These are phyloP conservation scores for Carettochelys insculpta DNA, from an alignment of 2,113 vertebrate species.

Conservation along the genomic window DNA sequence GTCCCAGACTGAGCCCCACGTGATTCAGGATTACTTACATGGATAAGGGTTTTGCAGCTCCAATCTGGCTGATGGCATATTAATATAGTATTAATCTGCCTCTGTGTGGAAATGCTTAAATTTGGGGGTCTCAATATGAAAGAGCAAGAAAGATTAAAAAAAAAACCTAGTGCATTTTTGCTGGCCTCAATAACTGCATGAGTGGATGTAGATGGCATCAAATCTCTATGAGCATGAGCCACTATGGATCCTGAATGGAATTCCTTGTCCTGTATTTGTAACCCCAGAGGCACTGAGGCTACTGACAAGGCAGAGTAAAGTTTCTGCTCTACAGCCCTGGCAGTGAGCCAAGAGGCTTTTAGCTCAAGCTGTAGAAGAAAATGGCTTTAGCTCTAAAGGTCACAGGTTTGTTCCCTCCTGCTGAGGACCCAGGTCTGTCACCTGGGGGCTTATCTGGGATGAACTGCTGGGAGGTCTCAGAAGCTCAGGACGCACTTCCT, in stretches of 20 bases:
- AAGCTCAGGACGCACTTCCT: too few species aligned
- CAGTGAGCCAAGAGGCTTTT: too few species aligned
- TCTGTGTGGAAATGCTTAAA: not conserved
- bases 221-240: not conserved
- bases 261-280: too few species aligned
- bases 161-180: not conserved
- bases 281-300: too few species aligned
- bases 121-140: not conserved
- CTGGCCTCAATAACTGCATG: not conserved
- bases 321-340: too few species aligned
- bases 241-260: not conserved
- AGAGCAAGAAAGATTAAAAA: not conserved
- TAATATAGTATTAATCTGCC: fast-evolving
- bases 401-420: too few species aligned
- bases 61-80: fast-evolving
- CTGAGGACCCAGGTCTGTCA: too few species aligned
- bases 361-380: too few species aligned
- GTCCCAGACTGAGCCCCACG: not conserved
- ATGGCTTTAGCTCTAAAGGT: too few species aligned
- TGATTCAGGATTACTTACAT: not conserved
- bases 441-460: too few species aligned
- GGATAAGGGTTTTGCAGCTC: not conserved
- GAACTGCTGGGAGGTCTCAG: too few species aligned
- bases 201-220: not conserved
- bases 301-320: too few species aligned